A percentile compares a stretch with the other conserved stretches of the same genome.
Evolutionary conservation across 2,888 invertebrate species (phyloP).

Genomic region (Clitarchus hookeri): DNA sequence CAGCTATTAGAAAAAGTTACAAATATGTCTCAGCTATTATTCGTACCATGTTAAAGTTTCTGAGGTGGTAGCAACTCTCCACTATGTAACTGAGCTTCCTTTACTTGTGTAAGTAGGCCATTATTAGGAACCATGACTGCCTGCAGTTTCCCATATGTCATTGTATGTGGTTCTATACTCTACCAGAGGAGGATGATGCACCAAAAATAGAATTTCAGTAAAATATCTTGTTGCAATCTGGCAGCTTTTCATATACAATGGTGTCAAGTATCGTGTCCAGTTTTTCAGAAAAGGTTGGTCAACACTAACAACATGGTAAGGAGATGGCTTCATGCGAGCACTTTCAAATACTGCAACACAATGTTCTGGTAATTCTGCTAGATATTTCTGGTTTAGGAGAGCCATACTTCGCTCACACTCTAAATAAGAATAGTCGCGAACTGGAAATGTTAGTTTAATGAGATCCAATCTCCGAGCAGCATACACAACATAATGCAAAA

Average conservation of each 20-base stretch:
- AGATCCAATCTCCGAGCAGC: background rate
- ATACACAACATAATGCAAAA: background rate
- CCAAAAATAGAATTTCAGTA: background rate
- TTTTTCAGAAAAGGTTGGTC: background rate
- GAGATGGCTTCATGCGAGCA: too few species aligned
- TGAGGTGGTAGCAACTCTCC: background rate
- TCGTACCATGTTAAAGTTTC: background rate
- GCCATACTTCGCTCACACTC: background rate
- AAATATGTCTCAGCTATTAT: too few species aligned
- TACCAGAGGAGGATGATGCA: background rate
- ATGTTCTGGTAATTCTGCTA: background rate
- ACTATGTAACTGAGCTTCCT: background rate
- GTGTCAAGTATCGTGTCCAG: background rate
- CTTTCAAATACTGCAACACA: background rate
- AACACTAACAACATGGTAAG: background rate
- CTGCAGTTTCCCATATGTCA: background rate
- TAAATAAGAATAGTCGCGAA: too few species aligned
- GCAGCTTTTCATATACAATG: background rate
- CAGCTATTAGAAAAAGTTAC: too few species aligned
- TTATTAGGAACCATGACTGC: background rate
- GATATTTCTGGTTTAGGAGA: background rate
- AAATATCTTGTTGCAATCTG: background rate
- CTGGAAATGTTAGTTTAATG: constrained; percentile 18
- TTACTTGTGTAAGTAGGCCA: background rate
- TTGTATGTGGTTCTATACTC: background rate